Conservation (phyloP, 2,113 vertebrate species). For the Ammodytes marinus region DNA sequence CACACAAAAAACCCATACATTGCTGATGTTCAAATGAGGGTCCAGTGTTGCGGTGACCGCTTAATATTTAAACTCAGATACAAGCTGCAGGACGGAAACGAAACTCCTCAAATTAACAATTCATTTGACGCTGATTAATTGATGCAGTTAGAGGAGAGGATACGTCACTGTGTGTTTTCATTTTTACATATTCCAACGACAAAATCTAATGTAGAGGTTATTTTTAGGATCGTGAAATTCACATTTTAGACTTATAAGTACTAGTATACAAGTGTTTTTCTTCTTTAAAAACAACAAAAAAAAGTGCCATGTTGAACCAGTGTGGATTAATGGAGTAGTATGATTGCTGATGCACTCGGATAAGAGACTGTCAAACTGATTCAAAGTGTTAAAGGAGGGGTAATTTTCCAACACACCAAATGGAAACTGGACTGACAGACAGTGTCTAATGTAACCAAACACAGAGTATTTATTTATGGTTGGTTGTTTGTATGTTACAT, state of each 20-base stretch:
- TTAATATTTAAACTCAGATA: conserved; percentile 60
- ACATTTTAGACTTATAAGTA: conserved; percentile 28
- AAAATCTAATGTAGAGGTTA: conserved; percentile 26
- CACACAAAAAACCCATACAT: conserved; percentile 21
- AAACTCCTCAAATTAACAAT: conserved; percentile 54
- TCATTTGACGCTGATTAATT: conserved; percentile 58
- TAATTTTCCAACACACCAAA: conserved; percentile 62
- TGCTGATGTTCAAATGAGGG: conserved; percentile 33
- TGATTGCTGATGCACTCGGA: conserved; percentile 27
- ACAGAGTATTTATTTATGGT: conserved; percentile 59
- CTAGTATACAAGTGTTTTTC: conserved; percentile 22
- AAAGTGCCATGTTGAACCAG: conserved; percentile 47
- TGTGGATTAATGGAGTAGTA: conserved; percentile 51
- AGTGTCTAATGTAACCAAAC: conserved; percentile 52
- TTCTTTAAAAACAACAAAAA: conserved; percentile 17
- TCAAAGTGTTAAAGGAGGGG: conserved; percentile 17
- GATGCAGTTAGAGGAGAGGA: conserved; percentile 30
- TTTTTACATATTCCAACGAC: conserved; percentile 23
- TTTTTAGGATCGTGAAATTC: conserved; percentile 34
- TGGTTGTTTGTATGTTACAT: conserved; percentile 27
- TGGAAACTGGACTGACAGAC: conserved; percentile 44
- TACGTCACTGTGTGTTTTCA: conserved; percentile 36
- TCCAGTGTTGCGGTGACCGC: conserved; percentile 38
- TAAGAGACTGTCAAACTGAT: conserved; percentile 30
- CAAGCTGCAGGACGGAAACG: conserved; percentile 48